Base-by-base conservation (phyloP, 2,797 vertebrate species). In the Arrhamphus sclerolepis region DNA sequence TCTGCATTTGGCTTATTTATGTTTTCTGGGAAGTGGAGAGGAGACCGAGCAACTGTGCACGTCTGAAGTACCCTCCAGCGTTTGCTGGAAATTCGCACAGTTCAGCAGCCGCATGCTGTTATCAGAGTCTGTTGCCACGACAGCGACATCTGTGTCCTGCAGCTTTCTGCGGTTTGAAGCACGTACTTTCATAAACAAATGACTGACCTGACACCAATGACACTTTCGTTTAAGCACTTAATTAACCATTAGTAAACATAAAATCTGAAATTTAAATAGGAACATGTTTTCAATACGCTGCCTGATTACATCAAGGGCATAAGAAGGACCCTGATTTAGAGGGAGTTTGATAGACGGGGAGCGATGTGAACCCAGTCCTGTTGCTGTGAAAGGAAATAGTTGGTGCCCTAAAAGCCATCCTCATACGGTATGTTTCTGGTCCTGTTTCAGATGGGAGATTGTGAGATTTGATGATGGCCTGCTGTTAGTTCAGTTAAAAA, bases 11-110 rank as follows among this genome's bases (percentile, higher is more conserved):
- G 57, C 71, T 54, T 75, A 22, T 62, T 46, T 72, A 14, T 10
- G 26, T 21, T 3, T n/a, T 47, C 46, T 77, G 70, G 64, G 61
- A 62, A 62, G 62, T 54, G 44, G 11, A 46, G 62, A 70, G 47
- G 16, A 56, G 28, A 62, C 61, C 22, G 21, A 62, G 60, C 66
- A 47, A 57, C 3, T 43, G 47, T 21, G 39, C 63, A 7, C 57
- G 61, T 75, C 62, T 70, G 47, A 24, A 68, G 68, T 44, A 56
- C 56, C 56, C 77, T 72, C 62, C 62, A 56, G 81, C 79, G 72
- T 79, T 76, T 66, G 55, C 66, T 56, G 75, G 56, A 66, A 70
- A 49, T 63, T 55, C 56, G 4, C 69, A 75, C 51, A 63, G 67
- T 61, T 62, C 66, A 29, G 40, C 65, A 61, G 47, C 58, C 9